phyloP scores from a whole-genome alignment of 2,888 invertebrate genomes.

The Caenorhabditis sp. region DNA sequence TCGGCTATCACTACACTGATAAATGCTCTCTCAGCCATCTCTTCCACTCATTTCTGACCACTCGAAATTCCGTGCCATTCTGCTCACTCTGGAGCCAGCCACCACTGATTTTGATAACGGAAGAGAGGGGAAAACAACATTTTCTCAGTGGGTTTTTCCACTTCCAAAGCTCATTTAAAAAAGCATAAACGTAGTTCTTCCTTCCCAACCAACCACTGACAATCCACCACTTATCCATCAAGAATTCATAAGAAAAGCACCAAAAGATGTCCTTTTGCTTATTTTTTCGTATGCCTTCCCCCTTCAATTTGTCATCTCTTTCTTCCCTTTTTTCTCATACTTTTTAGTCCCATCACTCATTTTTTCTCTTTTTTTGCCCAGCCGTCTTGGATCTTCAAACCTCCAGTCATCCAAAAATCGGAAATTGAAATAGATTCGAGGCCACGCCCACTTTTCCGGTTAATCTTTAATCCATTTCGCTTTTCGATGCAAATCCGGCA shows the following conservation, averaged over 20 bases:
- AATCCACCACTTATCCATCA: constrained; percentile 33
- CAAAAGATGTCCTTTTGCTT: constrained; percentile 42
- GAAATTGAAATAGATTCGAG: not conserved
- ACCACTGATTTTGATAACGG: constrained; percentile 28
- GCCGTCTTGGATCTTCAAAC: not conserved
- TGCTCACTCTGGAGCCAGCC: constrained; percentile 23
- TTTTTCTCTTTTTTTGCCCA: constrained; percentile 8
- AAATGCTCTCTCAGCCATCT: constrained; percentile 16
- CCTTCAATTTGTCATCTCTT: constrained; percentile 44
- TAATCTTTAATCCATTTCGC: constrained; percentile 31
- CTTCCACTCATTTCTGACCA: constrained; percentile 48
- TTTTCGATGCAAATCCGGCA: not conserved
- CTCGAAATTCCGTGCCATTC: constrained; percentile 60
- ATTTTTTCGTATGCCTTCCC: not conserved
- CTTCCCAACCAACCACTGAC: not conserved
- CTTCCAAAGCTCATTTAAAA: not conserved
- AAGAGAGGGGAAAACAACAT: constrained; percentile 16
- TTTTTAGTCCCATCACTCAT: constrained; percentile 14
- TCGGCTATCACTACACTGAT: constrained; percentile 32
- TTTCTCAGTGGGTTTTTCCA: not conserved
- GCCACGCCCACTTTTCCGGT: constrained; percentile 31
- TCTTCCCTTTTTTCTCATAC: constrained; percentile 10
- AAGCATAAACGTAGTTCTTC: not conserved
- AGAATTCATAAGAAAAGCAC: constrained; percentile 51
- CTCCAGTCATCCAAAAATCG: not conserved